phyloP scores from a whole-genome alignment of 2,113 vertebrate species.

The Mohoua ochrocephala region DNA sequence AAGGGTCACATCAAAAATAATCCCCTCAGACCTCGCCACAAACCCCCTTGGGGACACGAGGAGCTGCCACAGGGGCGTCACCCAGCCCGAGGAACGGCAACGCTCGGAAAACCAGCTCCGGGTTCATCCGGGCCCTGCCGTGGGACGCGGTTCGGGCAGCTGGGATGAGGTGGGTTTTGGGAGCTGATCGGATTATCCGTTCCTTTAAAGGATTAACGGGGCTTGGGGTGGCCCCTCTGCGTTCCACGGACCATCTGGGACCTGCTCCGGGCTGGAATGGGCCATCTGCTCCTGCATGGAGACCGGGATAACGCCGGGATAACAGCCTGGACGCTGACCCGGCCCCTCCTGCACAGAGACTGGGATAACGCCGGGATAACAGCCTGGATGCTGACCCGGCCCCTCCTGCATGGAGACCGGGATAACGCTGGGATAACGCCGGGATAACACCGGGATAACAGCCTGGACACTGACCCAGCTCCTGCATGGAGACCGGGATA shows the following conservation, averaged over 20 bases:
- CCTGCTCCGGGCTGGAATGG: neutral
- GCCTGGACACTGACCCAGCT: neutral
- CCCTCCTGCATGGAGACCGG: fast-evolving
- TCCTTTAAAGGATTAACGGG: neutral
- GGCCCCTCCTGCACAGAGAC: fast-evolving
- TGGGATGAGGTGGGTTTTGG: neutral
- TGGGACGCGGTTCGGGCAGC: fast-evolving
- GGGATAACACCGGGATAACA: neutral
- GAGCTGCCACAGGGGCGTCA: neutral
- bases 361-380: neutral
- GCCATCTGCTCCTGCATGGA: neutral
- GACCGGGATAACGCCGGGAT: neutral
- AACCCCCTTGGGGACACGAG: neutral
- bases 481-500: fast-evolving
- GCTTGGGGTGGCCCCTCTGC: neutral
- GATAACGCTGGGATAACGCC: neutral
- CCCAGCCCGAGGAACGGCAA: fast-evolving
- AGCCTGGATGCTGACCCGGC: neutral
- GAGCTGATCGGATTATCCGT: neutral
- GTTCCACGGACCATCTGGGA: neutral
- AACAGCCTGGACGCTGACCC: fast-evolving
- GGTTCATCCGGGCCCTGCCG: neutral
- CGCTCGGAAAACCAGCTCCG: neutral
- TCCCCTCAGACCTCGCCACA: fast-evolving
- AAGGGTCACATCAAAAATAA: neutral